Base-by-base conservation (phyloP, 2,888 invertebrate species). In the Adelphocoris suturalis region DNA sequence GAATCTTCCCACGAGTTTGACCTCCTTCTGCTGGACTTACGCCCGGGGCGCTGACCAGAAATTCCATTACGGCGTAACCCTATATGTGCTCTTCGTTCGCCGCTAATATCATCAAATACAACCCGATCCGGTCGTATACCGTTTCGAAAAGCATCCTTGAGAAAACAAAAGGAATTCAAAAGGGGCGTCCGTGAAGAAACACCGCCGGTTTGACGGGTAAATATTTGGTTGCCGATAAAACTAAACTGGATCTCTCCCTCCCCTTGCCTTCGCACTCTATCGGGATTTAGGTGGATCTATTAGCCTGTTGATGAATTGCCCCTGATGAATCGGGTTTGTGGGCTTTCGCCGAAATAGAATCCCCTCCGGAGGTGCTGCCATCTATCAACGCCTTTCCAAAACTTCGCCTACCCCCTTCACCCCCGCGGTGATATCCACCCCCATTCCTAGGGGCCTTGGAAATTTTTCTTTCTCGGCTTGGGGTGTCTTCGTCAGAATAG, bases 241-340 rank as follows among this genome's bases (percentile, higher is more conserved):
- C 23, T 27, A 68, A 68, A 68, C 68, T 23, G 23, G 68, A 19
- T 52, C 14, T 37, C 37, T 37, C 7, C 37, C 37, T 2, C 37
- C 7, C 37, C 37, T 7, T 2, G 37, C 37, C 37, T 37, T 37
- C 37, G 7, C 37, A 37, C 37, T 37, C 37, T 37, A 12, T 23
- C 61, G 27, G 68, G 68, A 27, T 68, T 68, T 27, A 68, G 68
- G 68, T 23, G 68, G 19, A 68, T 68, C 68, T 68, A 68, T 68
- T 68, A 68, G 68, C 68, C 68, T 68, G 68, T 68, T 68, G 68
- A 68, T 68, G 68, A 68, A 68, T 68, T 1, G 68, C n/a, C 68
- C 23, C 68, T 68, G 68, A 68, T 68, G 68, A 68, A 68, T 68
- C 23, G 68, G 68, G 13, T 61, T 61, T 61, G 7, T 19, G 61